Percentiles rank a stretch among this genome's conserved stretches.
phyloP scores from a whole-genome alignment of 2,113 vertebrate species.

The Trematocara stigmaticum region DNA sequence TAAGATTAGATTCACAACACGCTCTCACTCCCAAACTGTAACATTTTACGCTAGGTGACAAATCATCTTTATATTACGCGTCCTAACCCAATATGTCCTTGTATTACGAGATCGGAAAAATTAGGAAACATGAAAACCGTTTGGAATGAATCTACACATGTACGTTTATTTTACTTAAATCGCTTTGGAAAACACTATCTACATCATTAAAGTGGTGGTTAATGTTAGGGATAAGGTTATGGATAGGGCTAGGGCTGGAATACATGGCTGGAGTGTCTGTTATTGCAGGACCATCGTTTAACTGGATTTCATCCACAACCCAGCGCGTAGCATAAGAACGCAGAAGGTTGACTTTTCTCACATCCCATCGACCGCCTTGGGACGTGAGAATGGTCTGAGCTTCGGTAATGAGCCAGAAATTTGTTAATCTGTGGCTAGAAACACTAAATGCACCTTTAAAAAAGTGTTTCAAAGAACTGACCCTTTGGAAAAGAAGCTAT shows the following conservation, averaged over 20 bases:
- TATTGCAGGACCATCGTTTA: background rate
- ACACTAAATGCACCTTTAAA: background rate
- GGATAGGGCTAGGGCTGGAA: background rate
- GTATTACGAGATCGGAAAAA: background rate
- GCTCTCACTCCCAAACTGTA: background rate
- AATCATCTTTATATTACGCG: background rate
- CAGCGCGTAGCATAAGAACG: too few relatives aligned
- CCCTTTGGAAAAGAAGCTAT: background rate
- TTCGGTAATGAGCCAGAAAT: background rate
- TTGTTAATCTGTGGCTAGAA: background rate
- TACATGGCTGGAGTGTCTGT: background rate
- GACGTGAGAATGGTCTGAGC: background rate
- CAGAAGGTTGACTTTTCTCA: too few relatives aligned
- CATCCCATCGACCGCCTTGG: background rate
- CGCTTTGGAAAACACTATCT: background rate
- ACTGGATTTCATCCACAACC: background rate
- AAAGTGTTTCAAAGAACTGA: background rate
- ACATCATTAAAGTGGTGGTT: background rate
- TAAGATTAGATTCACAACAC: background rate
- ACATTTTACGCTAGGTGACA: background rate
- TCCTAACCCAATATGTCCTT: accelerated
- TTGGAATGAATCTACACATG: background rate
- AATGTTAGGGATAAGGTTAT: background rate
- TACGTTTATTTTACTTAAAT: background rate
- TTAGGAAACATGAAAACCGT: background rate